Conservation (phyloP, 1,140 invertebrate genomes). For the Drosophila athabasca region DNA sequence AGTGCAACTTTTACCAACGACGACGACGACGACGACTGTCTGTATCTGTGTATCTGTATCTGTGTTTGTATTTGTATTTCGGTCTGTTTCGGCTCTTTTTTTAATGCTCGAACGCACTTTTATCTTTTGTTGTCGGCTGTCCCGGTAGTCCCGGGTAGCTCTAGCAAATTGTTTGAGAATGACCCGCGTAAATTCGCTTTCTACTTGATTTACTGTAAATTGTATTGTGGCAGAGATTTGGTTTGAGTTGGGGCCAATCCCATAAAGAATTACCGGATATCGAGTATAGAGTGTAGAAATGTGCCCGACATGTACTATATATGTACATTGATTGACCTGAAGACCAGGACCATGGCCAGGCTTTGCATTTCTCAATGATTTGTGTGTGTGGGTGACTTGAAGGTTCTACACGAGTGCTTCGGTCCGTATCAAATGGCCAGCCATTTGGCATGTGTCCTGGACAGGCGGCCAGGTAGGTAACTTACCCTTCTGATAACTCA, state of each 20-base stretch:
- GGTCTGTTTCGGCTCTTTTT: slow-evolving; percentile 20
- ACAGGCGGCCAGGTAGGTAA: slow-evolving; percentile 35
- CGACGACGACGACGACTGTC: background rate
- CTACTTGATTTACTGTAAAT: slow-evolving; percentile 76
- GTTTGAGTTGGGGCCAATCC: slow-evolving; percentile 6
- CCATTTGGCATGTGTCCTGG: slow-evolving; percentile 51
- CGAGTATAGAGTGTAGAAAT: slow-evolving; percentile 27
- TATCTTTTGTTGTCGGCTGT: slow-evolving; percentile 61
- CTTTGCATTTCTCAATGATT: slow-evolving; percentile 33
- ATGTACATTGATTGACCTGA: slow-evolving; percentile 24
- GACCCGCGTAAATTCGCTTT: slow-evolving; percentile 73
- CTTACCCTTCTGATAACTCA: slow-evolving; percentile 83
- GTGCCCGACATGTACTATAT: slow-evolving; percentile 20
- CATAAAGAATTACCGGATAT: slow-evolving; percentile 28
- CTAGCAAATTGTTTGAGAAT: slow-evolving; percentile 77
- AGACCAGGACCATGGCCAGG: background rate
- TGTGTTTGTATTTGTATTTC: slow-evolving; percentile 22
- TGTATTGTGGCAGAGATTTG: slow-evolving; percentile 54
- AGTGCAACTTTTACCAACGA: slow-evolving; percentile 33
- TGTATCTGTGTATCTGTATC: slow-evolving; percentile 18
- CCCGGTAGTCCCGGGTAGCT: background rate
- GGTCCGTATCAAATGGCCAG: background rate
- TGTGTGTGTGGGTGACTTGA: slow-evolving; percentile 1
- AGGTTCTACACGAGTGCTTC: background rate
- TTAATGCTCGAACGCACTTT: slow-evolving; percentile 66